Conservation (phyloP, 1,140 invertebrate species). For the Triops longicaudatus region DNA sequence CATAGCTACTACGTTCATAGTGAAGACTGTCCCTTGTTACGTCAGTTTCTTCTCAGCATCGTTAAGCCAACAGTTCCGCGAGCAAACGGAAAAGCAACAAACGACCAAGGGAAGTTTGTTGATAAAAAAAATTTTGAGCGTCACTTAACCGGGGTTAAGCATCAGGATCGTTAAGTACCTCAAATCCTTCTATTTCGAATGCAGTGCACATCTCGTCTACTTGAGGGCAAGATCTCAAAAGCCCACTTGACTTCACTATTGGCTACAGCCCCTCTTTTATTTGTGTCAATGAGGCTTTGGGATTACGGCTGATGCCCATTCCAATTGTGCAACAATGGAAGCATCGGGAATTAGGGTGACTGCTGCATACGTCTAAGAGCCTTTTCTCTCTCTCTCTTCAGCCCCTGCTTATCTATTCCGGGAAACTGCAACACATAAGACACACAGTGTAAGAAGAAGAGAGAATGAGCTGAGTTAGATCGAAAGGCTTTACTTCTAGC, state of each 20-base stretch:
- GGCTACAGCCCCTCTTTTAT: conserved; percentile 1
- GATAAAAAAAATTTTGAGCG: background rate
- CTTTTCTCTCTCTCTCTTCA: background rate
- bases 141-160: background rate
- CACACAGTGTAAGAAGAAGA: too few relatives aligned
- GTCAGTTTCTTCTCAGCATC: too few relatives aligned
- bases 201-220: background rate
- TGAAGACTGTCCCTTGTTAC: too few relatives aligned
- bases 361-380: conserved; percentile 4
- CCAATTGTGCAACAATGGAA: conserved; percentile 3
- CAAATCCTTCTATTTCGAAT: conserved; percentile 4
- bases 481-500: background rate
- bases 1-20: too few relatives aligned
- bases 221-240: background rate
- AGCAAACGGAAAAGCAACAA: background rate
- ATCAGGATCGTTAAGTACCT: background rate
- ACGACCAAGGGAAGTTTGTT: background rate
- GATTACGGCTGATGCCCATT: conserved; percentile 7
- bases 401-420: background rate
- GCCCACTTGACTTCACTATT: background rate
- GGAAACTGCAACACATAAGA: too few relatives aligned
- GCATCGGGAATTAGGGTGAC: conserved; percentile 10
- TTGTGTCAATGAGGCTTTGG: conserved; percentile 12
- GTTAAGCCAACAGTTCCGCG: too few relatives aligned
- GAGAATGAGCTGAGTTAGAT: background rate